Evolutionary conservation across 2,888 invertebrate species (phyloP).

Genomic region (Andrena dorsata): DNA sequence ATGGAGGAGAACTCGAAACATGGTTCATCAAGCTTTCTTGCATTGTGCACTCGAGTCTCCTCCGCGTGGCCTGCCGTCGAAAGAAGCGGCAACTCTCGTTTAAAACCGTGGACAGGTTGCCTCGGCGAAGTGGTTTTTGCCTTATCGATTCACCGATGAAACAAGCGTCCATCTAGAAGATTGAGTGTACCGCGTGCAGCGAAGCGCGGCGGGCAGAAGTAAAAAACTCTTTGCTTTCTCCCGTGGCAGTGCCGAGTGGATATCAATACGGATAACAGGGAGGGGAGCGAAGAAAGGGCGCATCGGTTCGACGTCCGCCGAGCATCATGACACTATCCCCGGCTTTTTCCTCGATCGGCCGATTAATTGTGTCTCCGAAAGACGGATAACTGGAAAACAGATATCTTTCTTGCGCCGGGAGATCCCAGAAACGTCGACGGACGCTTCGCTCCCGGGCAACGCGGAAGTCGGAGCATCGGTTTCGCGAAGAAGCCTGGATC

Average conservation of each 20-base stretch:
- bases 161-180: conserved; percentile 30
- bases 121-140: conserved; percentile 1
- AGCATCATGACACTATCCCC: not conserved
- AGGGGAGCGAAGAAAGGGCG: not conserved
- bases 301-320: not conserved
- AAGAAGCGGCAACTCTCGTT: not conserved
- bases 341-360: too few relatives aligned
- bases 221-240: conserved; percentile 14
- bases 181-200: not conserved
- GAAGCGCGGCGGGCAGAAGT: conserved; percentile 9
- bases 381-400: too few relatives aligned
- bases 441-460: not conserved
- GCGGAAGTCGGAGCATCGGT: conserved; percentile 3
- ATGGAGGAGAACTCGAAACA: not conserved
- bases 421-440: not conserved
- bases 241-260: not conserved
- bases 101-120: conserved; percentile 4
- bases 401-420: too few relatives aligned
- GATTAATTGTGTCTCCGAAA: too few relatives aligned
- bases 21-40: not conserved
- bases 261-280: not conserved
- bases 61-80: not conserved
- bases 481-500: not conserved
- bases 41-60: not conserved
- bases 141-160: conserved; percentile 26